Conservation (phyloP, 2,113 vertebrate species). For the Neotragus pygmaeus region DNA sequence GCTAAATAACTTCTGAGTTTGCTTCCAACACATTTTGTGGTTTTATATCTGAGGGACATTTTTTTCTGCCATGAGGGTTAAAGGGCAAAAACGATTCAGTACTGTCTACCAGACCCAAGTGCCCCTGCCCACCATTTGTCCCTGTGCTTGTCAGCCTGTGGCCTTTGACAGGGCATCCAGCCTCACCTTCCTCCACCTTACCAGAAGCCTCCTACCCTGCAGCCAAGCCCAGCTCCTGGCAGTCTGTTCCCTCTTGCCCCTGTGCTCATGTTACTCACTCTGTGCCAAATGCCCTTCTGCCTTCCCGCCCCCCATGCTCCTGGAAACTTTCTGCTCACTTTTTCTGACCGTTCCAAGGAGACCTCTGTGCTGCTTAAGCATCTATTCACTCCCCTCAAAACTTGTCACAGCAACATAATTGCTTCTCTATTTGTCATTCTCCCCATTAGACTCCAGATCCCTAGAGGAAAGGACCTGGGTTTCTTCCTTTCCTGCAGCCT, state of each 20-base stretch:
- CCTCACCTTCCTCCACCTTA: accelerated
- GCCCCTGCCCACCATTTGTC: no score
- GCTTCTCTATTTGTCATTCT: background rate
- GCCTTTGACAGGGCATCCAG: accelerated
- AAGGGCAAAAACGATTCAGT: background rate
- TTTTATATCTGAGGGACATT: background rate
- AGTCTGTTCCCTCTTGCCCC: background rate
- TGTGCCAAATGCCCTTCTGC: background rate
- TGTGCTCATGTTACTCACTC: background rate
- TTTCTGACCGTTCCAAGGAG: no score
- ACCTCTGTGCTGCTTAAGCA: background rate
- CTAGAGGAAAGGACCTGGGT: background rate
- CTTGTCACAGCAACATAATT: accelerated
- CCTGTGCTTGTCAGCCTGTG: background rate
- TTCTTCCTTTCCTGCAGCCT: background rate
- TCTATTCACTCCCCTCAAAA: background rate
- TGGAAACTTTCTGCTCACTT: background rate
- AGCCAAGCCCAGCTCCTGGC: background rate
- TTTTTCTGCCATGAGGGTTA: background rate
- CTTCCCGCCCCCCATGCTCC: accelerated
- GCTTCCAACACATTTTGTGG: background rate
- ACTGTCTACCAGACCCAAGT: background rate
- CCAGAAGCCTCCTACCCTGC: background rate
- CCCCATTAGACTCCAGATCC: background rate
- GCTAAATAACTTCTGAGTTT: background rate